A percentile compares a stretch with the other conserved stretches of the same genome.
These are phyloP conservation scores for Myotis lucifugus DNA, from an alignment of 2,113 vertebrate species.

Conservation along the genomic window DNA sequence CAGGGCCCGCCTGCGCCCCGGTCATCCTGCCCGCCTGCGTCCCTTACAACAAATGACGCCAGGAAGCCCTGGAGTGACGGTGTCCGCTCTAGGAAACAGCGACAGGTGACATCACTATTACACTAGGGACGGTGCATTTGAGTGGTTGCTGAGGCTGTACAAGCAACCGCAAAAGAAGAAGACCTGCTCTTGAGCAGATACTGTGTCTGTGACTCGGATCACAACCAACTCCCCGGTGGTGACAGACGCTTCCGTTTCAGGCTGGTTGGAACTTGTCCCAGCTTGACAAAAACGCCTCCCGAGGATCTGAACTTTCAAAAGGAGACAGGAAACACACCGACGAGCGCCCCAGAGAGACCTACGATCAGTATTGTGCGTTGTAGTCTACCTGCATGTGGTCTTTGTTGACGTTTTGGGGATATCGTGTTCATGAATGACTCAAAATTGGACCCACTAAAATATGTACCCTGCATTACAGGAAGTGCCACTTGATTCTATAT, in stretches of 20 bases:
- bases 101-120: slow-evolving; percentile 81
- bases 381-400: slow-evolving; percentile 87
- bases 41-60: slow-evolving; percentile 95
- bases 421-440: slow-evolving; percentile 85
- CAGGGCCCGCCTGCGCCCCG: slow-evolving; percentile 95
- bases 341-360: slow-evolving; percentile 81
- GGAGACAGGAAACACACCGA: slow-evolving; percentile 78
- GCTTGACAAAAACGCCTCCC: slow-evolving; percentile 81
- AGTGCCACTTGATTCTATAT: slow-evolving; percentile 79
- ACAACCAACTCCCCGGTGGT: slow-evolving; percentile 74
- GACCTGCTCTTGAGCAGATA: slow-evolving; percentile 78
- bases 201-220: slow-evolving; percentile 75
- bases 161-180: slow-evolving; percentile 73
- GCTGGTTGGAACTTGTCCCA: slow-evolving; percentile 82
- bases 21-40: slow-evolving; percentile 96
- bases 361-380: slow-evolving; percentile 86
- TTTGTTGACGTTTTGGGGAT: slow-evolving; percentile 85
- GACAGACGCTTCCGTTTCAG: slow-evolving; percentile 83
- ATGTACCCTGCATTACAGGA: slow-evolving; percentile 79
- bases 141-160: slow-evolving; percentile 79
- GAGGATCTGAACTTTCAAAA: slow-evolving; percentile 73
- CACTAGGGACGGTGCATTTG: slow-evolving; percentile 71
- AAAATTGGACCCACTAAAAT: slow-evolving; percentile 82
- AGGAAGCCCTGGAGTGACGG: slow-evolving; percentile 53
- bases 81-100: slow-evolving; percentile 74